Base-by-base conservation (phyloP, 2,797 vertebrate genomes). In the Mareca strepera region DNA sequence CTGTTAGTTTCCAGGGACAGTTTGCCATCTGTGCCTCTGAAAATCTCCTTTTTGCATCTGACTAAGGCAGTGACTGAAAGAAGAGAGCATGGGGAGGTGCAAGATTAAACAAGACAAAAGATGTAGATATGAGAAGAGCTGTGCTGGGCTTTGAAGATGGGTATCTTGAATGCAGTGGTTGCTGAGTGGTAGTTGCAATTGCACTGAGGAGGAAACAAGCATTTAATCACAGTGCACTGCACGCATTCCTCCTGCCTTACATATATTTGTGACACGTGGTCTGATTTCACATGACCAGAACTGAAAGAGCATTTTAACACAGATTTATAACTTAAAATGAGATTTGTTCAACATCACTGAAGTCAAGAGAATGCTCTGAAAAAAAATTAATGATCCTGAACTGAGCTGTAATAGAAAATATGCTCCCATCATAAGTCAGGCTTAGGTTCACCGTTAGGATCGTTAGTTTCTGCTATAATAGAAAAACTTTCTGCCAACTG, bases 41-140 rank as follows among this genome's bases (percentile, higher is more conserved):
- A 95, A 96, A 95, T 75, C 88, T 68, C 91, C 16, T 55, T 33
- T 92, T 83, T 86, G 64, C 82, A 75, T 93, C 82, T 81, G 46
- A 62, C 23, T 91, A 84, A 91, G 75, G 17, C 86, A 73, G 52
- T 22, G 21, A 48, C 56, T 88, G 88, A 67, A 74, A 86, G 78
- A 69, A 66, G 52, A 72, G 67, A 69, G 14, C 55, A 52, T 2
- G 39, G 52, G 56, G 56, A 93, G 22, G 35, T 58, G 58, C 1
- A 7, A 28, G 58, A 58, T 67, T 48, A 82, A 86, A 80, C 39
- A 35, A 82, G 28, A 6, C 44, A 55, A 48, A n/a, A 75, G 46
- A 28, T 52, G 50, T 17, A 72, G 37, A 12, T 46, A 68, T 80
- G 63, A 26, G 39, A 63, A 79, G 75, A 82, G 48, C 35, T 82